These are phyloP conservation scores for Catostylus mosaicus DNA, from an alignment of 30 jellyfish, hydroid and myxozoan species.

Conservation along the genomic window DNA sequence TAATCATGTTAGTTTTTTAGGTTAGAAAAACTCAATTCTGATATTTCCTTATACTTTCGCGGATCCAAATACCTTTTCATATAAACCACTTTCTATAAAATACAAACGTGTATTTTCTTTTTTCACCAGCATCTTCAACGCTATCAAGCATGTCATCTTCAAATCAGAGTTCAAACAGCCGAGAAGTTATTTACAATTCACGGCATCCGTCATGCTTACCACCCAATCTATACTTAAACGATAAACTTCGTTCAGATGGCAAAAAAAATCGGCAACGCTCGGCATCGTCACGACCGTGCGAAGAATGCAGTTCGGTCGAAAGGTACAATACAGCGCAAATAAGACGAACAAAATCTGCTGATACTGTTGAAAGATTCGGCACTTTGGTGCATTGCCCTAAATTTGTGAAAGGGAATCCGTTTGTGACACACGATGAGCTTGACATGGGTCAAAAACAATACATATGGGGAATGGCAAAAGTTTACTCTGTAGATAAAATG, in stretches of 20 bases:
- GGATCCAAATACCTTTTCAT: no score
- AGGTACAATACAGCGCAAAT: slow-evolving; percentile 4
- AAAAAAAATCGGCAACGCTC: slow-evolving; percentile 23
- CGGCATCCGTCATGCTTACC: slow-evolving; percentile 62
- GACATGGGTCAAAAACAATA: slow-evolving; percentile 85
- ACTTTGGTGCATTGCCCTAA: slow-evolving; percentile 54
- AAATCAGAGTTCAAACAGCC: slow-evolving; percentile 15
- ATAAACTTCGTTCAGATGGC: slow-evolving; percentile 44
- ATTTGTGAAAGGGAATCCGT: slow-evolving; percentile 32
- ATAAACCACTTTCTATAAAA: no score
- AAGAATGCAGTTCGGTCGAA: slow-evolving; percentile 47
- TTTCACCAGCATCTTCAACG: not conserved
- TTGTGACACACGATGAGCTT: slow-evolving; percentile 67
- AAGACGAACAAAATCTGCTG: slow-evolving; percentile 69
- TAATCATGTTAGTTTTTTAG: no score
- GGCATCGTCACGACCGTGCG: slow-evolving; percentile 21
- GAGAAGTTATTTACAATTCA: slow-evolving; percentile 41
- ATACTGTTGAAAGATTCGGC: slow-evolving; percentile 67
- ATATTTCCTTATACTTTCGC: no score
- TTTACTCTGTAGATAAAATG: slow-evolving; percentile 68
- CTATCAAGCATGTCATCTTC: not conserved
- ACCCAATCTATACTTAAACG: slow-evolving; percentile 48
- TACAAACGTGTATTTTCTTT: no score
- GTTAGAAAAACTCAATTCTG: no score
- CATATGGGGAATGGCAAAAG: slow-evolving; percentile 85